A percentile compares a stretch with the other conserved stretches of the same genome.
These are phyloP conservation scores for Pomatorhinus ruficollis DNA, from an alignment of 2,113 vertebrate species.

Conservation along the genomic window DNA sequence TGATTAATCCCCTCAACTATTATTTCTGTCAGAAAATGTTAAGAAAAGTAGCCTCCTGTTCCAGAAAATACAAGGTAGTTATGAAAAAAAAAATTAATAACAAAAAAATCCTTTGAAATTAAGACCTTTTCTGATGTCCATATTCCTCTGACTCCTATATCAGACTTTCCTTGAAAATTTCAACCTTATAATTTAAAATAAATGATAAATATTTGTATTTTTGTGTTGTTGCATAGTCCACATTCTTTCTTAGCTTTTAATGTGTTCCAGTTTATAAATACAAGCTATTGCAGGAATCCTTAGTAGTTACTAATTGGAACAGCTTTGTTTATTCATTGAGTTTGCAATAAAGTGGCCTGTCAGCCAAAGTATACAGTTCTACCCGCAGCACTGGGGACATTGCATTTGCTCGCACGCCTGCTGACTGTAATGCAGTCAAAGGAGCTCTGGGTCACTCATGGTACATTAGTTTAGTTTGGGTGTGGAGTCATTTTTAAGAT, in stretches of 20 bases:
- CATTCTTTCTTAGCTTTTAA: neutral
- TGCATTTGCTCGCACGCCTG: neutral
- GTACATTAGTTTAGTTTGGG: neutral
- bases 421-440: neutral
- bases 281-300: neutral
- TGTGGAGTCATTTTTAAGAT: conserved; percentile 14
- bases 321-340: neutral
- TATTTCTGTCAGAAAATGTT: neutral
- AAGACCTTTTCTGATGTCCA: neutral
- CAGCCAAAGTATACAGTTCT: neutral
- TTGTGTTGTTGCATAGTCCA: neutral
- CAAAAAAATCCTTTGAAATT: neutral
- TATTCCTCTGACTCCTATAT: neutral
- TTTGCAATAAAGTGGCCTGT: neutral
- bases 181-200: neutral
- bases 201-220: neutral
- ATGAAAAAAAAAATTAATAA: neutral
- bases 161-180: neutral
- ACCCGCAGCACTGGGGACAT: neutral
- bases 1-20: neutral
- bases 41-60: neutral
- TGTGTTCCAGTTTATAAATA: neutral
- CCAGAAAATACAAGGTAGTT: neutral
- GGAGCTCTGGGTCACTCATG: neutral
- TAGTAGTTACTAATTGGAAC: neutral